phyloP scores from a whole-genome alignment of 2,888 invertebrate species.

The Rhaphigaster nebulosa region DNA sequence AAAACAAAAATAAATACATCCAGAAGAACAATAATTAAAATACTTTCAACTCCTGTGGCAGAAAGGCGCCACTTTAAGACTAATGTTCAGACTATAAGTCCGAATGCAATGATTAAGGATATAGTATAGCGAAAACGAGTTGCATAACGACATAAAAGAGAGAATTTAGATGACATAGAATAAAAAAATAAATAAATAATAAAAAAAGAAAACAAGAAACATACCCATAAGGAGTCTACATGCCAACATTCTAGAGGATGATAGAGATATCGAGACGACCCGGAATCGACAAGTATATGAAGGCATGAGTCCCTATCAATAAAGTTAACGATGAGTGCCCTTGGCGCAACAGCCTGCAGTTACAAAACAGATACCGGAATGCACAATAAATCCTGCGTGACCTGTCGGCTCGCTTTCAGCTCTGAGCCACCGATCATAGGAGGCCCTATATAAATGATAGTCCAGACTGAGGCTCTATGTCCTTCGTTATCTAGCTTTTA shows the following conservation, averaged over 20 bases:
- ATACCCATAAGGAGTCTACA: neutral
- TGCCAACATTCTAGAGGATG: neutral
- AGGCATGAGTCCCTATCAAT: neutral
- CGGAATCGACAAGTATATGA: neutral
- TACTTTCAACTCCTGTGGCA: no score
- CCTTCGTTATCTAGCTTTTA: neutral
- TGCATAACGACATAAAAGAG: neutral
- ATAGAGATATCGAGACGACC: neutral
- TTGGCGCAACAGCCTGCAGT: neutral
- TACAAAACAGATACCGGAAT: constrained; percentile 29
- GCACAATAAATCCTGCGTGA: neutral
- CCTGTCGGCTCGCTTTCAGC: neutral
- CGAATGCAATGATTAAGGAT: no score
- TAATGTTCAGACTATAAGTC: no score
- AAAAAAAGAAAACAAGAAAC: neutral
- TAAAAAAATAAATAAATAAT: no score
- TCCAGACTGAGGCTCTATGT: neutral
- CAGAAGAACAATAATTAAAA: no score
- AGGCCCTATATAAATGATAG: neutral
- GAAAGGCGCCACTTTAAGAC: no score
- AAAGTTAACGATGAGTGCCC: neutral
- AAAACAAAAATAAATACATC: no score
- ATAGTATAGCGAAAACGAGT: no score
- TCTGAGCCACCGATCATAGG: neutral
- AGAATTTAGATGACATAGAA: neutral